These are phyloP conservation scores for Ochotona princeps DNA, from an alignment of 2,113 vertebrate species.

Conservation along the genomic window DNA sequence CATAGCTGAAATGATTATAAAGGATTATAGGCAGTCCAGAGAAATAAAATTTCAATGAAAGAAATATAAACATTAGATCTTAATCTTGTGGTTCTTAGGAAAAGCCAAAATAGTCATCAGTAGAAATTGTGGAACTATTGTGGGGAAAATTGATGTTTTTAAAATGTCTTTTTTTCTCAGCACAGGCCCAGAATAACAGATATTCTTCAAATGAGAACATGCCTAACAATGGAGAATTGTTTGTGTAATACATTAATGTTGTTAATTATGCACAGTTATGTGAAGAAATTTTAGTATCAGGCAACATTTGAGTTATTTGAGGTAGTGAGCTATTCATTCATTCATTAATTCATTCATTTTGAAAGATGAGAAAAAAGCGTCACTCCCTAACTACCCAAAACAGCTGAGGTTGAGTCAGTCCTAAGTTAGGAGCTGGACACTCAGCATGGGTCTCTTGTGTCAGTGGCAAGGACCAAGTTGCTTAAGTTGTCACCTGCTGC, in stretches of 20 bases:
- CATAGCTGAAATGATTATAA: constrained; percentile 60
- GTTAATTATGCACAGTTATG: neutral
- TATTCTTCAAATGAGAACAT: neutral
- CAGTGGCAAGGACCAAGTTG: no score
- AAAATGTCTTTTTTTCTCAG: constrained; percentile 59
- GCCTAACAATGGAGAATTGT: neutral
- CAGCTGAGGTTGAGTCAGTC: no score
- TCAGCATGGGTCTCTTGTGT: no score
- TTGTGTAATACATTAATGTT: neutral
- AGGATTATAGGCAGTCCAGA: constrained; percentile 56
- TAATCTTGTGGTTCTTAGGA: constrained; percentile 59
- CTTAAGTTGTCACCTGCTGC: no score
- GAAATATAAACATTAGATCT: constrained; percentile 62
- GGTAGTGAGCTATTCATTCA: neutral
- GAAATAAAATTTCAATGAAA: constrained; percentile 71
- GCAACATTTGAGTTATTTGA: neutral
- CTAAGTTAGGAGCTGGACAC: no score
- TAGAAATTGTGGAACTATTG: constrained; percentile 58
- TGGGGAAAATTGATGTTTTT: constrained; percentile 62
- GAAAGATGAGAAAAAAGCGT: no score
- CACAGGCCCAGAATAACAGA: constrained; percentile 30
- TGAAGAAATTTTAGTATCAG: neutral
- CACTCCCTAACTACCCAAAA: no score
- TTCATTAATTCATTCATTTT: no score
- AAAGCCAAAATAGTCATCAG: constrained; percentile 64